Evolutionary conservation across 2,113 vertebrate species (phyloP).

Genomic region (Zapus hudsonius): DNA sequence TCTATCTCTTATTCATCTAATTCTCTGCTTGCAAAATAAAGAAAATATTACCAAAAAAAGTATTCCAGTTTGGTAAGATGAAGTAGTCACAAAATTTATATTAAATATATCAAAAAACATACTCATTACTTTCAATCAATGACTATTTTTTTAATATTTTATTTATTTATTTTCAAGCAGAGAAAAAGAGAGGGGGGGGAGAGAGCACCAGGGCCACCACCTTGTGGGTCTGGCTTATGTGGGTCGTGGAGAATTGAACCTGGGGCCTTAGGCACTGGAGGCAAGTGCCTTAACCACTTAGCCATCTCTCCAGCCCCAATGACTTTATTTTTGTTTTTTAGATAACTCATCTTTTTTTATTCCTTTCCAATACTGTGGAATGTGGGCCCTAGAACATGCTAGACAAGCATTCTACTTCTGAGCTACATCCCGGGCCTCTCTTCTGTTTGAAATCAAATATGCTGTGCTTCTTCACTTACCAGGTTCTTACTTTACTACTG

Average conservation of each 20-base stretch:
- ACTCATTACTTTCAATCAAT: slow-evolving; percentile 20
- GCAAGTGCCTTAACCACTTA: too few species aligned
- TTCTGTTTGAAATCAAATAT: slow-evolving; percentile 60
- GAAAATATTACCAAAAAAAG: too few species aligned
- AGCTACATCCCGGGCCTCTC: not conserved
- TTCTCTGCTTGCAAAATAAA: too few species aligned
- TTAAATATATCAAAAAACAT: slow-evolving; percentile 56
- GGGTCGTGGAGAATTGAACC: too few species aligned
- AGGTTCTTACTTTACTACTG: slow-evolving; percentile 53
- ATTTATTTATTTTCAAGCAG: not conserved
- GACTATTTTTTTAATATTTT: too few species aligned
- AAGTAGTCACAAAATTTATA: not conserved
- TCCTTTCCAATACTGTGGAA: not conserved
- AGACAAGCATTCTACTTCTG: not conserved
- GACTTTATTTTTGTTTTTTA: not conserved
- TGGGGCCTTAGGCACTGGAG: too few species aligned
- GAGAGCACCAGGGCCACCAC: too few species aligned
- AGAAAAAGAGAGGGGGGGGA: too few species aligned
- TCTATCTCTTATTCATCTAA: too few species aligned
- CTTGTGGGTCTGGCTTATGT: too few species aligned
- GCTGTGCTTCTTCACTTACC: slow-evolving; percentile 6
- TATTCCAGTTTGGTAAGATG: slow-evolving; percentile 54
- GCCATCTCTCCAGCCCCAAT: too few species aligned
- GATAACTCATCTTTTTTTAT: not conserved
- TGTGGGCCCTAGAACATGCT: not conserved